Conservation (phyloP, 2,113 vertebrate genomes). For the Odocoileus hemionus region DNA sequence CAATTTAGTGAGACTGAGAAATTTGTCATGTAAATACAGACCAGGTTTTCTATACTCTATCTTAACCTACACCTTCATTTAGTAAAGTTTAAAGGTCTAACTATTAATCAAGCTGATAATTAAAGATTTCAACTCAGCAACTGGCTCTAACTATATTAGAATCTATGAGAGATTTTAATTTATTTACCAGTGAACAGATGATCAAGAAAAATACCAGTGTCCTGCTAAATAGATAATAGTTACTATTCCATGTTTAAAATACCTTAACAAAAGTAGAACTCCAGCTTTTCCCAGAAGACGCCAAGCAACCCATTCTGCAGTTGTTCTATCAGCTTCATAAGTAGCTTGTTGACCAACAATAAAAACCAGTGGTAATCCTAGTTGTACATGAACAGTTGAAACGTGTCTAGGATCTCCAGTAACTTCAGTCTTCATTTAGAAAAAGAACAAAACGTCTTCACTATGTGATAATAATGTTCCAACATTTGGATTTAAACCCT, state of each 20-base stretch:
- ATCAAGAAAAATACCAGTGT: neutral
- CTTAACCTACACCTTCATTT: neutral
- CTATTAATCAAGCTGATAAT: conserved; percentile 23
- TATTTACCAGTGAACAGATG: neutral
- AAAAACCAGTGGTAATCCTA: conserved; percentile 91
- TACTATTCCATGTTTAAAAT: neutral
- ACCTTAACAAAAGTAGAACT: conserved; percentile 91
- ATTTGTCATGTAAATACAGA: neutral
- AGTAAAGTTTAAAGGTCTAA: conserved; percentile 9
- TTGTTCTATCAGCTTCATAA: conserved; percentile 83
- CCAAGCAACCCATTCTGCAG: conserved; percentile 88
- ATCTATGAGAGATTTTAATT: neutral
- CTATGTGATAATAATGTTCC: neutral
- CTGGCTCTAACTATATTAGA: neutral
- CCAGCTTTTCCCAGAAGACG: conserved; percentile 89
- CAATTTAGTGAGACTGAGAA: neutral
- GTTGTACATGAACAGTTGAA: conserved; percentile 84
- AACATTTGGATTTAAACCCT: conserved; percentile 35
- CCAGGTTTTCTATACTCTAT: neutral
- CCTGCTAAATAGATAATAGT: neutral
- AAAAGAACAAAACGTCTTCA: conserved; percentile 1
- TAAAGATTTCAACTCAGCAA: neutral
- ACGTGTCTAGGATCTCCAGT: conserved; percentile 87
- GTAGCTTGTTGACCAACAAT: conserved; percentile 88
- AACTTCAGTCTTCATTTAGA: conserved; percentile 84